Percentiles rank a stretch among this genome's conserved stretches.
These are phyloP conservation scores for Tinea semifulvella DNA, from an alignment of 2,888 invertebrate species.

Conservation along the genomic window DNA sequence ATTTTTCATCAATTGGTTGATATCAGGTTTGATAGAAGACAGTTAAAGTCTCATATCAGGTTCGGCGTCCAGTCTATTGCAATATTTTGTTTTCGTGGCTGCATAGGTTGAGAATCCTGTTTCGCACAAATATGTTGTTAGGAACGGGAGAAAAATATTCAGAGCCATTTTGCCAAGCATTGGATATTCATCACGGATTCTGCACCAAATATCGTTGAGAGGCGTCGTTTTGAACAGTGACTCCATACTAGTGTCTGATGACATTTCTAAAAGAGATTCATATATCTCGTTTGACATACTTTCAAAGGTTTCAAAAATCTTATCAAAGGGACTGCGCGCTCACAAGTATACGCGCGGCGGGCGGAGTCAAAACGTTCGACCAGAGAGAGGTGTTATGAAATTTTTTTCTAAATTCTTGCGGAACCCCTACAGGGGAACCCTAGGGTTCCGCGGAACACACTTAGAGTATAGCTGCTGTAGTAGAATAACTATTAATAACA, in stretches of 20 bases:
- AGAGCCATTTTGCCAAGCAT: conserved; percentile 24
- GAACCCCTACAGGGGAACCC: no score
- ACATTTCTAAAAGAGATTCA: conserved; percentile 25
- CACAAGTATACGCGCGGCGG: no score
- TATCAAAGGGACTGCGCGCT: no score
- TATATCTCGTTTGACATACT: conserved; percentile 11
- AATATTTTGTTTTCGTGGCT: conserved; percentile 24
- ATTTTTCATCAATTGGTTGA: conserved; percentile 24
- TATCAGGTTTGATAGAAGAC: conserved; percentile 24
- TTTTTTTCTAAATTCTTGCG: no score
- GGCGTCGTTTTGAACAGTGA: conserved; percentile 26
- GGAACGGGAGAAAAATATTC: conserved; percentile 21
- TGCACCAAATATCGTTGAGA: conserved; percentile 28
- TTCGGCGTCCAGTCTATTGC: conserved; percentile 26
- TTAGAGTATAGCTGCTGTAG: no score
- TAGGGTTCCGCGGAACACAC: no score
- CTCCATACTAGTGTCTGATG: conserved; percentile 26
- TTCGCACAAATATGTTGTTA: conserved; percentile 24
- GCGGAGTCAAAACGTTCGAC: no score
- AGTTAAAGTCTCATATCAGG: conserved; percentile 25
- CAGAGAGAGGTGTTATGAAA: no score
- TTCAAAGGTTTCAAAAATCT: no score
- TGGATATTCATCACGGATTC: conserved; percentile 25
- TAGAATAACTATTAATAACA: no score
- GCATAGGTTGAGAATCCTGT: conserved; percentile 24